Evolutionary conservation across 2,888 invertebrate species (phyloP).

Genomic region (Lysandra bellargus): DNA sequence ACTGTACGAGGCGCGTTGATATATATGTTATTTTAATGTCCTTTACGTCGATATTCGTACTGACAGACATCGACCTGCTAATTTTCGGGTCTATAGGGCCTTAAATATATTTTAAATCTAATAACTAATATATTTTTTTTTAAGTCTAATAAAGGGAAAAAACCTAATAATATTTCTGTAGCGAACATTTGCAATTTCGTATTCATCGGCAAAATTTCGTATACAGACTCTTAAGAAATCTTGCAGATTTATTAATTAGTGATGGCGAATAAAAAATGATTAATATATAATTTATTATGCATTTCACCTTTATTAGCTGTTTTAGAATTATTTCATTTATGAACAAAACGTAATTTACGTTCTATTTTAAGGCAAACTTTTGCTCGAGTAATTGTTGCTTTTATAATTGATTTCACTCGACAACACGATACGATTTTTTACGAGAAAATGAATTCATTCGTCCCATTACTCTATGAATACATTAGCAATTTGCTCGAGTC

Average conservation of each 20-base stretch:
- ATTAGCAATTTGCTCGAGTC: slow-evolving; percentile 4
- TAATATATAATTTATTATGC: not conserved
- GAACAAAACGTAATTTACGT: slow-evolving; percentile 1
- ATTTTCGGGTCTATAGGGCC: no score
- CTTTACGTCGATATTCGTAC: no score
- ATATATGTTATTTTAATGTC: no score
- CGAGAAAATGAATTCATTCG: slow-evolving; percentile 25
- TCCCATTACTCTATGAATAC: slow-evolving; percentile 27
- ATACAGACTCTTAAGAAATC: not conserved
- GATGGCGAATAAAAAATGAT: not conserved
- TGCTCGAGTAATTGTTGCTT: not conserved
- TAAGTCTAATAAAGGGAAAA: no score
- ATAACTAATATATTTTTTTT: no score
- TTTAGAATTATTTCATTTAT: not conserved
- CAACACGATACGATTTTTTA: not conserved
- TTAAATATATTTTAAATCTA: no score
- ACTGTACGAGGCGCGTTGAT: no score
- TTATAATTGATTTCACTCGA: slow-evolving; percentile 6
- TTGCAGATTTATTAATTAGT: not conserved
- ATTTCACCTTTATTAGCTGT: not conserved
- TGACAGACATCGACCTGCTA: no score
- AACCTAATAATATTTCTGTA: no score
- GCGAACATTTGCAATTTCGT: no score
- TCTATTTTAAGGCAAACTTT: slow-evolving; percentile 2
- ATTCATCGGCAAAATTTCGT: no score